Evolutionary conservation across 2,113 vertebrate genomes (phyloP).

Genomic region (Oplegnathus fasciatus): DNA sequence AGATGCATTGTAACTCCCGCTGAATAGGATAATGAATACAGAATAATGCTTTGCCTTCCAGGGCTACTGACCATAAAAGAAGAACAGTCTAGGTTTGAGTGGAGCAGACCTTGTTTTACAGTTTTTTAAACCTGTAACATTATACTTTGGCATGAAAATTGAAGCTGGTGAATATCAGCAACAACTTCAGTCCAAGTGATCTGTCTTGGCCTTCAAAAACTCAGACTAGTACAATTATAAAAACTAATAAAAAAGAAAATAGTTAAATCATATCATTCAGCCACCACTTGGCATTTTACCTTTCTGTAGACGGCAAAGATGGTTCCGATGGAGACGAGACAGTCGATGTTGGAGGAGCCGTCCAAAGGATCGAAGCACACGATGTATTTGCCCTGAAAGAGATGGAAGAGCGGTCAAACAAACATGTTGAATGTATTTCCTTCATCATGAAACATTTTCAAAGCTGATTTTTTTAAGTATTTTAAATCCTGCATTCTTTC

Average conservation of each 20-base stretch:
- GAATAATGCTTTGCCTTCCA: not conserved
- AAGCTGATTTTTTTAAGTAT: not conserved
- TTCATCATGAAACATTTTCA: not conserved
- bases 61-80: not conserved
- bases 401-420: slow-evolving; percentile 15
- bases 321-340: slow-evolving; percentile 94
- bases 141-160: not conserved
- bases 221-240: not conserved
- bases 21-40: too few species aligned
- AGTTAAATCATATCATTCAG: not conserved
- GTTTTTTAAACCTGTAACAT: not conserved
- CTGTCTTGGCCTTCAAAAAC: not conserved
- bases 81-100: not conserved
- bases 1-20: too few species aligned
- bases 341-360: slow-evolving; percentile 97
- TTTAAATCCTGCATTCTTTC: not conserved
- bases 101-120: too few species aligned
- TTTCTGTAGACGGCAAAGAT: slow-evolving; percentile 96
- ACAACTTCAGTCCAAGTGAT: not conserved
- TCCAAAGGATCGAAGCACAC: slow-evolving; percentile 97
- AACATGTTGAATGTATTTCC: not conserved
- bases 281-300: slow-evolving; percentile 80
- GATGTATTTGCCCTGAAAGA: slow-evolving; percentile 93
- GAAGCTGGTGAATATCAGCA: not conserved
- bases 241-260: not conserved